Base-by-base conservation (phyloP, 2,113 vertebrate genomes). In the Antennarius striatus region DNA sequence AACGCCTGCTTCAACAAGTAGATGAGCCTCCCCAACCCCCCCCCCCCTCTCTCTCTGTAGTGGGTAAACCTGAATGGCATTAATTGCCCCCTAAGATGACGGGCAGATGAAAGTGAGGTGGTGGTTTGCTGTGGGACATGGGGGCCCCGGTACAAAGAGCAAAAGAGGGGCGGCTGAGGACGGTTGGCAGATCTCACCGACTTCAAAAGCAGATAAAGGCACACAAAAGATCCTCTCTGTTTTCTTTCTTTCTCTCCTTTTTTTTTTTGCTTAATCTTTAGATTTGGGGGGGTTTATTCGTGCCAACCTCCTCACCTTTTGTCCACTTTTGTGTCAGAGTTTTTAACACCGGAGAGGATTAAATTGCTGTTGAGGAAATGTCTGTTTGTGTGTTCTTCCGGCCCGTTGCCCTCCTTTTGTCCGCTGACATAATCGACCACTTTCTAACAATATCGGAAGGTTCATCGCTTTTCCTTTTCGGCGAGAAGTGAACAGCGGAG, bases 131-230 rank as follows among this genome's bases (percentile, higher is more conserved):
- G 63, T 68, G 77, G 82, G 79, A 84, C 88, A 65, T 47, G 68
- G 82, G 71, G 82, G 78, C 85, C 14, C 11, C 16, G 12, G 58
- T 56, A 86, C 84, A 88, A 87, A 85, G 75, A 76, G 70, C 32
- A 43, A 43, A 12, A 43, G 42, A 65, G 76, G 22, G 22, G 22
- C 22, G 22, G 65, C 75, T 76, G 77, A 82, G 81, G 73, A 76
- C 36, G 72, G 75, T 86, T 89, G 88, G 87, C 87, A 88, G 85
- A 79, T 89, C 86, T 86, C 82, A 77, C 68, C 70, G 39, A 89
- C 89, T 89, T 90, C 88, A 91, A 89, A 88, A 81, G 81, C 86
- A 90, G 79, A 88, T 86, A 86, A 91, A 90, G 81, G 83, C 68
- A 47, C 76, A 90, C 89, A 90, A 89, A 83, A 71, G 85, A 86